Evolutionary conservation across 1,140 invertebrate genomes (phyloP).

Genomic region (Bathynomus jamesi): DNA sequence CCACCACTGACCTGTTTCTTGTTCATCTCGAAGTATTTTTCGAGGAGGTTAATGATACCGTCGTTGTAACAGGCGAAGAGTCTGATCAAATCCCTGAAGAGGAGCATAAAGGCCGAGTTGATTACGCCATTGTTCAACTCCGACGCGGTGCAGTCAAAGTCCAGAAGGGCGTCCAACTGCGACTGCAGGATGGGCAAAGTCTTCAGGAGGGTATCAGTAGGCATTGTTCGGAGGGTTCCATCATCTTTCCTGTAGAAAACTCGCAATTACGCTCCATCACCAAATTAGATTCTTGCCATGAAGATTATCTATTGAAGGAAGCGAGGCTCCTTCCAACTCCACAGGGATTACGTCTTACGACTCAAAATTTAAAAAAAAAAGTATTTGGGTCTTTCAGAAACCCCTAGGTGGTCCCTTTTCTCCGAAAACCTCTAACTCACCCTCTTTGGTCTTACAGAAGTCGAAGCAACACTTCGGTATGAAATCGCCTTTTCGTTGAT

Average conservation of each 20-base stretch:
- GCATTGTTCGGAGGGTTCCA: conserved; percentile 92
- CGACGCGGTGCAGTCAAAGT: conserved; percentile 95
- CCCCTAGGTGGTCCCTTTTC: no score
- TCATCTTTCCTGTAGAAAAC: conserved; percentile 81
- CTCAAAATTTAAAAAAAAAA: no score
- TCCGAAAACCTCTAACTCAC: no score
- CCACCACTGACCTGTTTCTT: conserved; percentile 70
- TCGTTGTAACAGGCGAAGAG: conserved; percentile 99
- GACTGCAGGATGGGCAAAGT: conserved; percentile 90
- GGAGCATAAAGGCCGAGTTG: conserved; percentile 95
- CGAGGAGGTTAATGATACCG: conserved; percentile 97
- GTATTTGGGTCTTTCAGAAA: no score
- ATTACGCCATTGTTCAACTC: conserved; percentile 98
- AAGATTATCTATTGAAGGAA: no score
- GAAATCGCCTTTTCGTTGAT: conserved; percentile 97
- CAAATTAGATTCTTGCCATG: no score
- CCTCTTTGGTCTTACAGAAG: conserved; percentile 98
- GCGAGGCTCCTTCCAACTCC: neutral
- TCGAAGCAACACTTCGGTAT: conserved; percentile 98
- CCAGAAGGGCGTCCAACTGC: conserved; percentile 89
- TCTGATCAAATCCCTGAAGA: conserved; percentile 96
- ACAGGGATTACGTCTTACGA: no score
- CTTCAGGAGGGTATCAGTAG: conserved; percentile 93
- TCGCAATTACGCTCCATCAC: no score
- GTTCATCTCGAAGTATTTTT: conserved; percentile 99